phyloP scores from a whole-genome alignment of 2,113 vertebrate species.

The Genyomyrus donnyi region DNA sequence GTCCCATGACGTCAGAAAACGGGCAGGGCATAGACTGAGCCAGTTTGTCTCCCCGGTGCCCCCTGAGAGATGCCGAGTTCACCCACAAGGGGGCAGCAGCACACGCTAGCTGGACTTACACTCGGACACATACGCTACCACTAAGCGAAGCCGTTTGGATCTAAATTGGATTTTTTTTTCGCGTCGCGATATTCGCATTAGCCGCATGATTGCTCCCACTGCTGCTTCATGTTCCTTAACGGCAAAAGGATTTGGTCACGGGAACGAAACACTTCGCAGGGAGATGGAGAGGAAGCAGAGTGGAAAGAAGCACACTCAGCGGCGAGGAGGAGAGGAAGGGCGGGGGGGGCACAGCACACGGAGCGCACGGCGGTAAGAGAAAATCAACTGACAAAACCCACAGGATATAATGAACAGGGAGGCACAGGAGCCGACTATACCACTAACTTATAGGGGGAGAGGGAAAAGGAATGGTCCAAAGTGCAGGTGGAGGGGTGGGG shows the following conservation, averaged over 20 bases:
- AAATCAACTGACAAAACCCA: neutral
- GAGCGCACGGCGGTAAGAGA: neutral
- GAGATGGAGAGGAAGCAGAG: slow-evolving; percentile 33
- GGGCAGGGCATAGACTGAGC: neutral
- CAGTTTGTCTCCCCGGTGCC: neutral
- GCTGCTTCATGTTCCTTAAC: slow-evolving; percentile 26
- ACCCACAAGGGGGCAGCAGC: slow-evolving; percentile 11
- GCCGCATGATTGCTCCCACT: slow-evolving; percentile 14
- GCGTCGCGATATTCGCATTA: slow-evolving; percentile 21
- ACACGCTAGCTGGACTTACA: slow-evolving; percentile 23
- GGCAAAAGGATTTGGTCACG: slow-evolving; percentile 55
- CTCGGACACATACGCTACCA: slow-evolving; percentile 21
- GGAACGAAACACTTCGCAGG: slow-evolving; percentile 32
- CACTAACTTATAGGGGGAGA: slow-evolving; percentile 6
- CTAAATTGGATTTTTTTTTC: slow-evolving; percentile 2
- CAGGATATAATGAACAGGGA: neutral
- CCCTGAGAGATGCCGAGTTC: slow-evolving; percentile 39
- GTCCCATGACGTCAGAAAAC: neutral
- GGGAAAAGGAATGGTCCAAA: slow-evolving; percentile 21
- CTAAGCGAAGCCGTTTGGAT: slow-evolving; percentile 19
- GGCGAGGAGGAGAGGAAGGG: neutral
- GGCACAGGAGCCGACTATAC: neutral
- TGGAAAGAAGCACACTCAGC: slow-evolving; percentile 32
- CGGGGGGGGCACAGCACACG: neutral
- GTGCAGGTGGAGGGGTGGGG: neutral